Evolutionary conservation across 2,797 vertebrate genomes (phyloP).

Genomic region (Erethizon dorsatum): DNA sequence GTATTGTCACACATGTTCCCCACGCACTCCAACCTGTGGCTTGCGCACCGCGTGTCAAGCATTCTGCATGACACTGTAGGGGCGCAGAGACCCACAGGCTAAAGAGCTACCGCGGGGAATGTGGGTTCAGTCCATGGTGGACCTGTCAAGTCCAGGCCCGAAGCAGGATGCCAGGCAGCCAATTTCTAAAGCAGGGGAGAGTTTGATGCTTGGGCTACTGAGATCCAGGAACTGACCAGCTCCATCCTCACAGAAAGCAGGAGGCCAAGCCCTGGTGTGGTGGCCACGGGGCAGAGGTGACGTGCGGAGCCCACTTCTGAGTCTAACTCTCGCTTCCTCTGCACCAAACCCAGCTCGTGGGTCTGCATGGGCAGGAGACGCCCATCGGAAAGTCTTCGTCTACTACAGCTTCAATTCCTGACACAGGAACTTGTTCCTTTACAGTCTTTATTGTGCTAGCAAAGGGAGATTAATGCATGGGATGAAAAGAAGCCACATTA

Average conservation of each 20-base stretch:
- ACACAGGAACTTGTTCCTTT: constrained; percentile 75
- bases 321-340: neutral
- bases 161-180: neutral
- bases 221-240: neutral
- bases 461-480: constrained; percentile 76
- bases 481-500: constrained; percentile 83
- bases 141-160: neutral
- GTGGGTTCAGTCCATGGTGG: neutral
- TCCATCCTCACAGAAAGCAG: neutral
- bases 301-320: neutral
- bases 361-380: neutral
- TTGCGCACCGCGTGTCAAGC: neutral
- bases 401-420: constrained; percentile 6
- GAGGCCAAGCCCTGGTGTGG: neutral
- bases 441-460: constrained; percentile 81
- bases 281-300: neutral
- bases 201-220: neutral
- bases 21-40: neutral
- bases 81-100: neutral
- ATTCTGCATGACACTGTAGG: neutral
- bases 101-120: neutral
- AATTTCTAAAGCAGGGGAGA: neutral
- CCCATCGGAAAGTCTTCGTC: neutral
- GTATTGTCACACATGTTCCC: neutral
- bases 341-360: neutral